phyloP scores from a whole-genome alignment of 2,797 vertebrate genomes.

The Microcaecilia unicolor region DNA sequence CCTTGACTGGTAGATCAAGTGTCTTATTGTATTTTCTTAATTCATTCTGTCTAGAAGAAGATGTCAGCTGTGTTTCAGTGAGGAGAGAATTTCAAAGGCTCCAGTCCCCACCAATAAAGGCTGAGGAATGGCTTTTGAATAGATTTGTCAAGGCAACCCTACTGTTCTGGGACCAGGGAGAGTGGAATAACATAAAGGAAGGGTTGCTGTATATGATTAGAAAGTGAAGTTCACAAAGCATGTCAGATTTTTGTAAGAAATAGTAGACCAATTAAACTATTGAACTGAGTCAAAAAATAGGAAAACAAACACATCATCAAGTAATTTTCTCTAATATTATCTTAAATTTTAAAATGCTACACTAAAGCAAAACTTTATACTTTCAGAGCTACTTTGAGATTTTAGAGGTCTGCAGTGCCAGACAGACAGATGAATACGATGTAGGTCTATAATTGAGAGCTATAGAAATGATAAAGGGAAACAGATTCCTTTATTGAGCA shows the following conservation, averaged over 20 bases:
- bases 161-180: constrained; percentile 75
- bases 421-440: constrained; percentile 52
- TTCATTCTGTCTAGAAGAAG: constrained; percentile 97
- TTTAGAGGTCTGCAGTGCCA: constrained; percentile 48
- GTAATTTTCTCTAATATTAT: constrained; percentile 40
- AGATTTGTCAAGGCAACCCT: constrained; percentile 96
- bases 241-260: constrained; percentile 73
- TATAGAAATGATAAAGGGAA: constrained; percentile 46
- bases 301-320: constrained; percentile 68
- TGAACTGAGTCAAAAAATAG: constrained; percentile 58
- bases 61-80: constrained; percentile 93
- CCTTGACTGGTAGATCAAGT: constrained; percentile 97
- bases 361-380: constrained; percentile 37
- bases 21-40: constrained; percentile 96
- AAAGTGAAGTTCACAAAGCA: constrained; percentile 78
- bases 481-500: constrained; percentile 47
- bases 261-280: constrained; percentile 73
- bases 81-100: constrained; percentile 86
- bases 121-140: constrained; percentile 79
- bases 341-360: constrained; percentile 38
- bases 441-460: constrained; percentile 41
- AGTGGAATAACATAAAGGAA: constrained; percentile 82
- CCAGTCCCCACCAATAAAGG: constrained; percentile 82
- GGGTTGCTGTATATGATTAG: constrained; percentile 82
- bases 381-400: constrained; percentile 31